Base-by-base conservation (phyloP, 2,113 vertebrate genomes). In the Sporophila hypoxantha region DNA sequence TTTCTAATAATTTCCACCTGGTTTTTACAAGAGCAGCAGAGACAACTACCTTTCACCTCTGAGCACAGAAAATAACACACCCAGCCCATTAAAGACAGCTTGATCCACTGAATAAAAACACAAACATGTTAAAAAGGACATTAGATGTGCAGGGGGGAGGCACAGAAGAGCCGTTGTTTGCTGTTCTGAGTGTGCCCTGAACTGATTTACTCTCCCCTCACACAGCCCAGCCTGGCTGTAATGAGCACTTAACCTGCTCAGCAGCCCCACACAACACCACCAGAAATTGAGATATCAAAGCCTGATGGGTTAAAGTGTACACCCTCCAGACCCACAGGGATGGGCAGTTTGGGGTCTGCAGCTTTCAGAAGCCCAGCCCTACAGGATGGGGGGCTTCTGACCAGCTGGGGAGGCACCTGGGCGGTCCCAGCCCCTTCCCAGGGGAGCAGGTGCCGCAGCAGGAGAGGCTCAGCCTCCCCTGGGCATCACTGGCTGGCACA, bases 361-460 rank as follows among this genome's bases (percentile, higher is more conserved):
- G 29, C 25, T 41, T 26, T 18, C 39, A 60, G 29, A 41, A 81
- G 15, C 64, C 8, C 86, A 56, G 53, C 19, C 39, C n/a, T 12
- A 6, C 6, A 19, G 8, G 4, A 22, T 0, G 4, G 10, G 0
- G 29, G 6, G 22, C 3, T 53, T 8, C n/a, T 47, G 39, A 23
- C 18, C 36, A 2, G 23, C 2, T 2, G 21, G 21, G n/a, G 20
- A n/a, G 42, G 36, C 18, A 14, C 62, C 53, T 23, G 12, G 19
- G 3, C n/a, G 18, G 8, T 6, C 14, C 34, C 74, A 83, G 53
- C 7, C 22, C 65, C 26, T n/a, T 47, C 69, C 70, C 56, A 50
- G 44, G 34, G 66, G 14, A 55, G 34, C 73, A 74, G 55, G 55
- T 6, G 64, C 44, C n/a, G n/a, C 2, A 7, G 41, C 46, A 41